Conservation (phyloP, 1,140 invertebrate species). For the Bombus vancouverensis region DNA sequence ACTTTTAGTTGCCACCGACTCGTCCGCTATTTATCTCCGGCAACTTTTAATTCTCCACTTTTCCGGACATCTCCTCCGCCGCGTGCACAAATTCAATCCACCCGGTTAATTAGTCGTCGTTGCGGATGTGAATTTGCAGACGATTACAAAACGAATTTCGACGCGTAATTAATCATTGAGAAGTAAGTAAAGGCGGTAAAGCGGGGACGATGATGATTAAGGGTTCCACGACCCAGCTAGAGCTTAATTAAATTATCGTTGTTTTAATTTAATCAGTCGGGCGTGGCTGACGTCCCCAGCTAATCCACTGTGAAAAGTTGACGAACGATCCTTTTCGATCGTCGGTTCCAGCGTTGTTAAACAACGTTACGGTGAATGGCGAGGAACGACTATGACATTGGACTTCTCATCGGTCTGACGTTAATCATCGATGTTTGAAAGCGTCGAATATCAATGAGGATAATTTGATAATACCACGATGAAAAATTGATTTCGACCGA, state of each 20-base stretch:
- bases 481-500: background rate
- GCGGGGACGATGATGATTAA: background rate
- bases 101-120: background rate
- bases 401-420: background rate
- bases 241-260: constrained; percentile 15
- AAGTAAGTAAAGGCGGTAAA: background rate
- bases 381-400: background rate
- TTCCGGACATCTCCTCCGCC: no score
- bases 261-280: background rate
- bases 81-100: background rate
- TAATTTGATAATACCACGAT: background rate
- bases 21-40: background rate
- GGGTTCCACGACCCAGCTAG: background rate
- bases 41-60: constrained; percentile 17
- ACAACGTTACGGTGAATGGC: background rate
- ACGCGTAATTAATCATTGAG: constrained; percentile 12
- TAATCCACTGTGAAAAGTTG: background rate
- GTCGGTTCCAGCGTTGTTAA: background rate
- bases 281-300: background rate
- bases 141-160: constrained; percentile 14
- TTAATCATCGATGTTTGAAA: background rate
- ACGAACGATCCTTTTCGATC: constrained; percentile 1
- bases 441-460: no score
- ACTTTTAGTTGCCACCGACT: constrained; percentile 17
- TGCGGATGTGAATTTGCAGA: background rate